Conservation (phyloP, 2,113 vertebrate genomes). For the Grus americana region DNA sequence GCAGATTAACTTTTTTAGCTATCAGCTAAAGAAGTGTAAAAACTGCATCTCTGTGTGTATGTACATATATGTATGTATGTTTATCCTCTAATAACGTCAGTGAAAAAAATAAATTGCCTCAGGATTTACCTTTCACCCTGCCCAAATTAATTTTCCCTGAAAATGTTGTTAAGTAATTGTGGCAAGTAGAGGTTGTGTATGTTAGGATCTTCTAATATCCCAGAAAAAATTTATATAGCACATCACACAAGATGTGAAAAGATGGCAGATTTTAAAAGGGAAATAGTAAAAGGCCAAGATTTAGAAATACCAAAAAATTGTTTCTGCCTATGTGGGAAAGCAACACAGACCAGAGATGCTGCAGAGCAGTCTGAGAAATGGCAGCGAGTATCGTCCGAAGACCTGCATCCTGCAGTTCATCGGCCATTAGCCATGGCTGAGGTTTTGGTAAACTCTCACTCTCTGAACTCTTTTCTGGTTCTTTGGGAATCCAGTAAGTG, state of each 20-base stretch:
- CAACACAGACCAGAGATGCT: background rate
- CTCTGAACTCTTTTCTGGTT: background rate
- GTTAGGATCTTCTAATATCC: background rate
- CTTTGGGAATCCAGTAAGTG: background rate
- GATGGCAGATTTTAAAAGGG: background rate
- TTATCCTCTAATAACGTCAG: background rate
- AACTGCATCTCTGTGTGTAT: background rate
- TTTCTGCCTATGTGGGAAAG: background rate
- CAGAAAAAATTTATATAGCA: background rate
- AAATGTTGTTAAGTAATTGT: background rate
- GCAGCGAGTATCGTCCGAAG: background rate
- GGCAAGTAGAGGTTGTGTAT: background rate
- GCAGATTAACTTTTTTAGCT: background rate
- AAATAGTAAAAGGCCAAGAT: background rate
- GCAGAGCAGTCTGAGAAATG: background rate
- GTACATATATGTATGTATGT: background rate
- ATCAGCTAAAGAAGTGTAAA: background rate
- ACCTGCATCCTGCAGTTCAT: background rate
- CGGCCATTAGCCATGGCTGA: background rate
- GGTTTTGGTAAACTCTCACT: background rate
- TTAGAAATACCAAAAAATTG: background rate
- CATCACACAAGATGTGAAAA: background rate
- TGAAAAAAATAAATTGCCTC: background rate
- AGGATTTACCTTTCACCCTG: background rate
- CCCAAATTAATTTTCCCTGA: background rate